Conservation (phyloP, 2,888 invertebrate species). For the Halictus ligatus region DNA sequence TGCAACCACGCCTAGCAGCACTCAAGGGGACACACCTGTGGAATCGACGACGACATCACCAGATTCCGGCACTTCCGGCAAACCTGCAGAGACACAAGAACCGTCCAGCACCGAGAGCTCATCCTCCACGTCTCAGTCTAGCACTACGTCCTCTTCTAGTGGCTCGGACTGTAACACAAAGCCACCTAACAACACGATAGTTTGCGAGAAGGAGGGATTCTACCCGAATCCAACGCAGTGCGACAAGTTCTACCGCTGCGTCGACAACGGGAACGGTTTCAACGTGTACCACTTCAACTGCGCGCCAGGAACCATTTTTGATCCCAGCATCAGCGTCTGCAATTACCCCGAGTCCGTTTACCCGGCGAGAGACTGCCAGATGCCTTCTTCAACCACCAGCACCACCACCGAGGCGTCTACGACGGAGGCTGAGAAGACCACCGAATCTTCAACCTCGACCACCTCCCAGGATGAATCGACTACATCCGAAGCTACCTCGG, state of each 20-base stretch:
- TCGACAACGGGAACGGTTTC: conserved; percentile 87
- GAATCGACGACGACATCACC: not conserved
- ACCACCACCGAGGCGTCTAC: conserved; percentile 23
- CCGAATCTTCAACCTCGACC: conserved; percentile 22
- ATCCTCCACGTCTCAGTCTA: conserved; percentile 20
- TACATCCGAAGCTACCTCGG: not conserved
- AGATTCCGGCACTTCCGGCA: not conserved
- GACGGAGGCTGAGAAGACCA: not conserved
- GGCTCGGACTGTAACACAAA: conserved; percentile 48
- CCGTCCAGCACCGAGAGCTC: not conserved
- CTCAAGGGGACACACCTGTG: conserved; percentile 7
- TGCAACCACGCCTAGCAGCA: conserved; percentile 9
- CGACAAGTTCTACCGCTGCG: conserved; percentile 89
- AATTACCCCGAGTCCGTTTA: conserved; percentile 89
- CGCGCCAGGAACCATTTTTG: conserved; percentile 90
- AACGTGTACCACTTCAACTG: conserved; percentile 89
- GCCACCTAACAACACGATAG: conserved; percentile 71
- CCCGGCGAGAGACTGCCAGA: conserved; percentile 83
- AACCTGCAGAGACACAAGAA: not conserved
- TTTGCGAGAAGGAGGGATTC: conserved; percentile 87
- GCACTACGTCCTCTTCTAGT: conserved; percentile 38
- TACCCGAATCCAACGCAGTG: conserved; percentile 87
- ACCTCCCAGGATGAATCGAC: not conserved
- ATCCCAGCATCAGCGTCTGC: conserved; percentile 88
- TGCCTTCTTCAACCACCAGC: conserved; percentile 33